phyloP scores from a whole-genome alignment of 2,113 vertebrate genomes.

The Dicerorhinus sumatrensis region DNA sequence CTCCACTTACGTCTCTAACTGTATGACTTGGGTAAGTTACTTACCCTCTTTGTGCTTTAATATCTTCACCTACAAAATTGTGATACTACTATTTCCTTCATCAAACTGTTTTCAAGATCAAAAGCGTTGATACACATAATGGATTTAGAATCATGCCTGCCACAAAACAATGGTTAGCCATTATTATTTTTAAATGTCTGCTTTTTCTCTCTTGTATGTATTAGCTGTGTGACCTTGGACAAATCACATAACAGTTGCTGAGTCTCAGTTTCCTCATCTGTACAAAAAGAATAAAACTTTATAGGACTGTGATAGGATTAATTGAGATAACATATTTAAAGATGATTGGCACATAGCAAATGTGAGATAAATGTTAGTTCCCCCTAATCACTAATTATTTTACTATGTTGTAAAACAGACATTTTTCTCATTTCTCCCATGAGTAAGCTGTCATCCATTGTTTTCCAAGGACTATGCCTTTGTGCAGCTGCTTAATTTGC shows the following conservation, averaged over 20 bases:
- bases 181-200: conserved; percentile 4
- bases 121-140: conserved; percentile 1
- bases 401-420: not conserved
- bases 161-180: conserved; percentile 7
- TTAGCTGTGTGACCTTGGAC: not conserved
- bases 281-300: conserved; percentile 45
- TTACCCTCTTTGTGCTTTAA: not conserved
- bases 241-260: not conserved
- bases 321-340: conserved; percentile 23
- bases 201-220: not conserved
- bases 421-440: conserved; percentile 39
- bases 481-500: conserved; percentile 39
- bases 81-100: conserved; percentile 2
- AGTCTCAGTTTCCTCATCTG: conserved; percentile 1
- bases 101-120: not conserved
- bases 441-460: conserved; percentile 3
- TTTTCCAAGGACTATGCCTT: conserved; percentile 24
- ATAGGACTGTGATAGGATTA: not conserved
- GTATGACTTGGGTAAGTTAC: not conserved
- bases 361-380: not conserved
- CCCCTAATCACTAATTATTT: conserved; percentile 47
- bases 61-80: not conserved
- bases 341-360: not conserved
- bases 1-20: not conserved
- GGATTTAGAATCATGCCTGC: not conserved